Percentiles rank a stretch among this genome's conserved stretches.
Evolutionary conservation across 2,113 vertebrate species (phyloP).

Genomic region (Hyperoodon ampullatus): DNA sequence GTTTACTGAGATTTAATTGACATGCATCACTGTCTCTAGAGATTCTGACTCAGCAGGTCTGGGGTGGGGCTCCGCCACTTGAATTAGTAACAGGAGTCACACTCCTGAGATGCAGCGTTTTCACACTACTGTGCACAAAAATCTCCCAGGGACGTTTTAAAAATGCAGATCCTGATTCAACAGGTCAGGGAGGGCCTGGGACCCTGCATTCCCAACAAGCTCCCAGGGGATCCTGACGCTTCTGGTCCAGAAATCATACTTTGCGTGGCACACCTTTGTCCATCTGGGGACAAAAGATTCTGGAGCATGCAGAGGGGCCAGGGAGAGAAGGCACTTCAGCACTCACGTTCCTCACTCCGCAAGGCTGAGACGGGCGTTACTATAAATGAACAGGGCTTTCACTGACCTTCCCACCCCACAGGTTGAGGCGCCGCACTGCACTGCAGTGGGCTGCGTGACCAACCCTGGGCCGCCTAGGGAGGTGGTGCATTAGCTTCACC

Average conservation of each 20-base stretch:
- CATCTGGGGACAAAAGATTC: not conserved
- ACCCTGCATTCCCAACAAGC: not conserved
- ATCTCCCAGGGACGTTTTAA: not conserved
- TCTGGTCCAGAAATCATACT: too few relatives aligned
- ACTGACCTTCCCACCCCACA: not conserved
- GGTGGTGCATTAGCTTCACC: not conserved
- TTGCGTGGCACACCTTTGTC: not conserved
- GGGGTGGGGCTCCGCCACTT: not conserved
- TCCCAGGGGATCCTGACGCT: not conserved
- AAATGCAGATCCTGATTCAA: not conserved
- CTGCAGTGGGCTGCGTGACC: not conserved
- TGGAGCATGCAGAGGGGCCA: not conserved
- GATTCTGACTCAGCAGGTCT: not conserved
- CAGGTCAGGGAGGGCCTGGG: not conserved
- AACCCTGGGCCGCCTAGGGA: rapidly evolving
- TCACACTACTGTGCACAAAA: not conserved
- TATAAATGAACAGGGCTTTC: not conserved
- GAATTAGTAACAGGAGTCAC: rapidly evolving
- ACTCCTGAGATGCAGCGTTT: not conserved
- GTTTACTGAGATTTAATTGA: not conserved
- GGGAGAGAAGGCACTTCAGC: not conserved
- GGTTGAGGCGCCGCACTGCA: not conserved
- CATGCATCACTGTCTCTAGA: not conserved
- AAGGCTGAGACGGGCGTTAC: not conserved
- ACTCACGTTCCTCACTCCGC: rapidly evolving